Conservation (phyloP, 2,113 vertebrate genomes). For the Macaca fascicularis region T2T-MFA8v1.1 NC_088387.1:20263001-20263500, state of each 20-base stretch:
- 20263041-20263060: neutral
- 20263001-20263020: neutral
- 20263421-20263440: neutral
- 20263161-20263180: neutral
- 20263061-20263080: neutral
- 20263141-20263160: neutral
- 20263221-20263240: no score
- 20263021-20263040: neutral
- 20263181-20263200: neutral
- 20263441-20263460: neutral
- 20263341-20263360: neutral
- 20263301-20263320: neutral
- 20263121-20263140: neutral
- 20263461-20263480: rapidly evolving
- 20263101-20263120: neutral
- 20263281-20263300: neutral
- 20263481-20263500: neutral
- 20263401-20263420: neutral
- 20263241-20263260: neutral
- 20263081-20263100: no score
- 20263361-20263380: neutral
- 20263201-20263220: neutral
- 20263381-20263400: neutral
- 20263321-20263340: rapidly evolving
- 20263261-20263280: rapidly evolving